A percentile compares a stretch with the other conserved stretches of the same genome.
phyloP scores from a whole-genome alignment of 92 coral and sea anemone genomes.

The Zoanthus sansibaricus region DNA sequence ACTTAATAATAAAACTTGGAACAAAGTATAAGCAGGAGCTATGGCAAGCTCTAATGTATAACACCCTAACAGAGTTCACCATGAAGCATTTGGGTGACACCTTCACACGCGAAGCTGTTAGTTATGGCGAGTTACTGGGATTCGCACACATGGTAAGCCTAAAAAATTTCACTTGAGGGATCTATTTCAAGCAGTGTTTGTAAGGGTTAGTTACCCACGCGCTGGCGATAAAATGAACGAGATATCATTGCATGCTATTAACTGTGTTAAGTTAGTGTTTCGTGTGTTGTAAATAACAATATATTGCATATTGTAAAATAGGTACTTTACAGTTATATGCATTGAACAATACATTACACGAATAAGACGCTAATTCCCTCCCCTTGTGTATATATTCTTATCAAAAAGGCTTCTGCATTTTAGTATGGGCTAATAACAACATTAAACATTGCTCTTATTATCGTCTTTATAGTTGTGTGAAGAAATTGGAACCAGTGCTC shows the following conservation, averaged over 20 bases:
- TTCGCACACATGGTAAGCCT: background rate
- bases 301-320: no score
- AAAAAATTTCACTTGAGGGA: background rate
- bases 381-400: background rate
- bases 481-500: slow-evolving; percentile 2
- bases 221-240: no score
- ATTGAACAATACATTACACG: no score
- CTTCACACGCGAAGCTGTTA: slow-evolving; percentile 3
- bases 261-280: no score
- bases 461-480: slow-evolving; percentile 1
- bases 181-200: background rate
- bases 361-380: background rate
- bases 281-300: no score
- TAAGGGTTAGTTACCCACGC: background rate
- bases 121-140: slow-evolving; percentile 3
- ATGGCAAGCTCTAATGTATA: background rate
- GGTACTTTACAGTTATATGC: no score
- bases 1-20: background rate
- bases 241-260: no score
- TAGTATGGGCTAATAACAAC: background rate
- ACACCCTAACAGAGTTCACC: background rate
- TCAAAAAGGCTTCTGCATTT: background rate
- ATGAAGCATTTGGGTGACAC: background rate
- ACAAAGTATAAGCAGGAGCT: background rate
- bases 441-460: background rate